Base-by-base conservation (phyloP, 1,140 invertebrate genomes). In the Temnothorax nylanderi region DNA sequence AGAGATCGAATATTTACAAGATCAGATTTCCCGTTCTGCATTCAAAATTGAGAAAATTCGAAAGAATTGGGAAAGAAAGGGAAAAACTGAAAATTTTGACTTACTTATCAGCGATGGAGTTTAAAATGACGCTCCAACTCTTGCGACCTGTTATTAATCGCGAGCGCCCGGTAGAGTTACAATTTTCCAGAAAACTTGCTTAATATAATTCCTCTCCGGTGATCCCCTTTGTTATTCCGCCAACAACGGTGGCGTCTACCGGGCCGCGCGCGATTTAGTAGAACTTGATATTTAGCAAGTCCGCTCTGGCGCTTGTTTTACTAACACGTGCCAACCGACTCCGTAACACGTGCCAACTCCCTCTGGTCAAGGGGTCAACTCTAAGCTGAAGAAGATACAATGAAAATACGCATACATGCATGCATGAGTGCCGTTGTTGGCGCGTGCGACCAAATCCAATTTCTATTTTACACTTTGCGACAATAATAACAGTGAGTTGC, bases 221-320 rank as follows among this genome's bases (percentile, higher is more conserved):
- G 60, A 77, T 78, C 41, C 26, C 34, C 37, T 76, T 76, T 85
- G 81, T 85, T 78, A 85, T 62, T 71, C n/a, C 64, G 21, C 64
- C 47, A 71, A 81, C 64, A 81, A 80, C 44, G 62, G 62, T 26
- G 47, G 58, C 74, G 60, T 32, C 41, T 58, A 49, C 41, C 41
- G 21, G 16, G 32, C 34, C 21, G 75, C 37, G 58, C 44, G 58
- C 44, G 62, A 77, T 76, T n/a, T 60, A 62, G 81, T 89, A 81
- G 85, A 87, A 85, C 65, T 85, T 88, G 71, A 90, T 91, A 88
- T 91, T 91, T 90, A 90, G 77, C 62, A 88, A 91, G 78, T 64
- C 60, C 58, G 44, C 65, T 37, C 21, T 44, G 67, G 47, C 56
- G 58, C 54, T 58, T 90, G 89, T 88, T 91, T 86, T 84, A 88